A percentile compares a stretch with the other conserved stretches of the same genome.
Conservation (phyloP, 2,797 vertebrate genomes). For the Lycodopsis pacificus region DNA sequence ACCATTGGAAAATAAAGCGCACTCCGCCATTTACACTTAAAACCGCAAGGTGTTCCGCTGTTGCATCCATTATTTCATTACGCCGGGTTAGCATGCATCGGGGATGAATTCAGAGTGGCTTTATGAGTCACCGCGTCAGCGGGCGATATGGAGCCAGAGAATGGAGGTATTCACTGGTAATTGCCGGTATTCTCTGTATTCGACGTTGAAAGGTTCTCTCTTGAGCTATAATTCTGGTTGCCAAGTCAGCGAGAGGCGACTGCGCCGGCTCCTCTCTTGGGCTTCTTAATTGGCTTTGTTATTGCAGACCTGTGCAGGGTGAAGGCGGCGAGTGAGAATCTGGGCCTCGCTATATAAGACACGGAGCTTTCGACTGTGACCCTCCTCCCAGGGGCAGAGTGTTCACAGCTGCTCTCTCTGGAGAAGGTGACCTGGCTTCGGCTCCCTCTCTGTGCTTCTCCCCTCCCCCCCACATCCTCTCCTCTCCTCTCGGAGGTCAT, state of each 20-base stretch:
- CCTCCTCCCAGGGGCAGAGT: slow-evolving; percentile 74
- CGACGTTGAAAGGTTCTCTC: slow-evolving; percentile 79
- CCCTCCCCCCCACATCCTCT: slow-evolving; percentile 35
- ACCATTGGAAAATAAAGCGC: slow-evolving; percentile 28
- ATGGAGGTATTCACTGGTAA: slow-evolving; percentile 72
- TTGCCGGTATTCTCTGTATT: slow-evolving; percentile 74
- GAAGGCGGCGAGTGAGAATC: slow-evolving; percentile 69
- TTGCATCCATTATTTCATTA: slow-evolving; percentile 48
- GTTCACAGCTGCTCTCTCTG: slow-evolving; percentile 80
- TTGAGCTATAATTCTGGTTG: slow-evolving; percentile 79
- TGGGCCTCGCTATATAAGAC: slow-evolving; percentile 68
- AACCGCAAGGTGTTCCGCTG: slow-evolving; percentile 43
- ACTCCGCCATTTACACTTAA: slow-evolving; percentile 42
- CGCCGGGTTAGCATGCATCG: slow-evolving; percentile 47
- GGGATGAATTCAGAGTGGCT: slow-evolving; percentile 68
- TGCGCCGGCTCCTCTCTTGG: slow-evolving; percentile 71
- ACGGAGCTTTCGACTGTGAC: slow-evolving; percentile 74
- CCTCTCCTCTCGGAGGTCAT: slow-evolving; percentile 72
- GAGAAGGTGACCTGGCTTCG: slow-evolving; percentile 81
- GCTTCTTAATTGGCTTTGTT: slow-evolving; percentile 86
- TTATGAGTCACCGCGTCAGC: slow-evolving; percentile 69
- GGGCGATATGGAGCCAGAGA: slow-evolving; percentile 53
- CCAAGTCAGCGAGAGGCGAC: slow-evolving; percentile 81
- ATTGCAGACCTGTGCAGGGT: slow-evolving; percentile 80
- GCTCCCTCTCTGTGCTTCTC: slow-evolving; percentile 66